A percentile compares a stretch with the other conserved stretches of the same genome.
These are phyloP conservation scores for Sturnira hondurensis DNA, from an alignment of 2,113 vertebrate species.

Conservation along the genomic window DNA sequence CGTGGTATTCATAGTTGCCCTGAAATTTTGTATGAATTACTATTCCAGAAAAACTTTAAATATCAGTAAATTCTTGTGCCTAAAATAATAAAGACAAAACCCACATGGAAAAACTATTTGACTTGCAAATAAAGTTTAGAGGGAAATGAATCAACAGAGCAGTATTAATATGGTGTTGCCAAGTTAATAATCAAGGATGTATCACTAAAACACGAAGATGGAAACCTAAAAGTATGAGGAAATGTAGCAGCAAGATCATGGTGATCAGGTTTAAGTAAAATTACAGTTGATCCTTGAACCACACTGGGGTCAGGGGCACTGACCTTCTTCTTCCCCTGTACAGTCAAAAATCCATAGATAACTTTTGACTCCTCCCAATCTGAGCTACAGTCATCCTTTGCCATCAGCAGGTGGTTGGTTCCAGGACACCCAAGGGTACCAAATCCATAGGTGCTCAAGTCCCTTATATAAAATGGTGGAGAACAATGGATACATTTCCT, in stretches of 20 bases:
- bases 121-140: neutral
- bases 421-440: neutral
- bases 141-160: slow-evolving; percentile 8
- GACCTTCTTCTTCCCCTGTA: neutral
- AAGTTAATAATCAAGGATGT: neutral
- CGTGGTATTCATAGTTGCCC: neutral
- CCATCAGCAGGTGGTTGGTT: neutral
- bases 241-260: neutral
- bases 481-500: neutral
- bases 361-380: neutral
- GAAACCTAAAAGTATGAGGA: neutral
- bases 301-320: neutral
- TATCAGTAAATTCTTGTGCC: neutral
- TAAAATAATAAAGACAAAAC: neutral
- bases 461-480: neutral
- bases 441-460: neutral
- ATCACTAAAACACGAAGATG: neutral
- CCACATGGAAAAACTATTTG: neutral
- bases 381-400: neutral
- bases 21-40: slow-evolving; percentile 15
- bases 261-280: neutral
- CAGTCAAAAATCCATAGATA: neutral
- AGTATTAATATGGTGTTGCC: neutral
- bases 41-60: slow-evolving; percentile 28
- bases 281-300: neutral